Conservation (phyloP, 2,113 vertebrate species). For the Rhinolophus sinicus region DNA sequence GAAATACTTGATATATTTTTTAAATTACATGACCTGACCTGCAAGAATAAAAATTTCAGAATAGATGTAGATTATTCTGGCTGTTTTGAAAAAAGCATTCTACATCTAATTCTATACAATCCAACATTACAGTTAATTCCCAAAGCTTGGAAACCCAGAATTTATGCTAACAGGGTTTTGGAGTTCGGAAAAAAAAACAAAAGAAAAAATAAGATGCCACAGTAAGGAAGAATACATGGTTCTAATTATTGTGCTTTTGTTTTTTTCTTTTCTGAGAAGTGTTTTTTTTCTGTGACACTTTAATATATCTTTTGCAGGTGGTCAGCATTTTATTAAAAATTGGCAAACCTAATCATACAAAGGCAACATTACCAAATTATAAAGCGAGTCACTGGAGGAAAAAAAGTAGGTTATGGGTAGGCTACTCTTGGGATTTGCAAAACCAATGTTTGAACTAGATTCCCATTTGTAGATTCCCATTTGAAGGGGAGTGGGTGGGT, state of each 20-base stretch:
- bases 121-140: background rate
- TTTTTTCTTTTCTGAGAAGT: background rate
- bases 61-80: constrained; percentile 17
- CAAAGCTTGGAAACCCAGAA: constrained; percentile 38
- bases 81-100: constrained; percentile 10
- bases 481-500: background rate
- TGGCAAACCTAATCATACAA: background rate
- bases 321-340: constrained; percentile 56
- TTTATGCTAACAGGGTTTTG: background rate
- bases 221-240: constrained; percentile 34
- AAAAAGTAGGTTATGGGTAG: background rate
- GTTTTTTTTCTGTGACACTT: constrained; percentile 34
- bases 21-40: constrained; percentile 48
- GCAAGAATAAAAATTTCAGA: constrained; percentile 41
- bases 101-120: constrained; percentile 42
- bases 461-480: too few species aligned
- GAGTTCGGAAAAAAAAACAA: background rate
- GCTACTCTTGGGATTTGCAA: constrained; percentile 23
- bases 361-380: constrained; percentile 52
- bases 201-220: background rate
- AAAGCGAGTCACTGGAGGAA: background rate
- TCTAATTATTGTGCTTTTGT: constrained; percentile 47
- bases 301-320: constrained; percentile 57
- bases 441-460: constrained; percentile 31
- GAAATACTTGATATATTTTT: constrained; percentile 46